A percentile compares a stretch with the other conserved stretches of the same genome.
Evolutionary conservation across 2,113 vertebrate species (phyloP).

Genomic region (Panthera uncia): DNA sequence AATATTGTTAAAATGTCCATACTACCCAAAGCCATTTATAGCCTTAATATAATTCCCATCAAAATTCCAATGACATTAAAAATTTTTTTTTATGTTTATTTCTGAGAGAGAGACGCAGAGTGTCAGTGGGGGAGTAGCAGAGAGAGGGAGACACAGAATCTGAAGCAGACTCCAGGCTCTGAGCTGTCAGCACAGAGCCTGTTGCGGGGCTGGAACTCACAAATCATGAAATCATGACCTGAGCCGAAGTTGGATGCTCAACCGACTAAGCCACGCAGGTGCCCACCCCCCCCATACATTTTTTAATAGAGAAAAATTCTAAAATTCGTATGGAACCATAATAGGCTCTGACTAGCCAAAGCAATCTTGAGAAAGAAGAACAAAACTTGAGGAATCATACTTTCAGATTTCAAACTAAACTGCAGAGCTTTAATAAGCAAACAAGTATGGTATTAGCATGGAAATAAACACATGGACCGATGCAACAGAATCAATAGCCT

Average conservation of each 20-base stretch:
- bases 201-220: no score
- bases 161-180: no score
- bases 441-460: neutral
- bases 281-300: no score
- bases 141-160: no score
- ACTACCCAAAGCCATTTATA: neutral
- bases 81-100: no score
- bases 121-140: no score
- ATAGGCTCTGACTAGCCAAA: neutral
- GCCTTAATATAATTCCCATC: neutral
- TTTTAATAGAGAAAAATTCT: neutral
- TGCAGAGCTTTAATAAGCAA: neutral
- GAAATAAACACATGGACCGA: neutral
- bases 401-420: neutral
- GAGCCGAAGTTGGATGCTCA: no score
- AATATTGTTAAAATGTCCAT: neutral
- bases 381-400: neutral
- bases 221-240: no score
- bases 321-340: neutral
- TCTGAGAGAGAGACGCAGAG: no score
- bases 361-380: neutral
- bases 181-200: no score
- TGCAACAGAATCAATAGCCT: neutral
- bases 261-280: no score
- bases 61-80: neutral